A percentile compares a stretch with the other conserved stretches of the same genome.
phyloP scores from a whole-genome alignment of 2,797 vertebrate species.

The Morelia viridis region DNA sequence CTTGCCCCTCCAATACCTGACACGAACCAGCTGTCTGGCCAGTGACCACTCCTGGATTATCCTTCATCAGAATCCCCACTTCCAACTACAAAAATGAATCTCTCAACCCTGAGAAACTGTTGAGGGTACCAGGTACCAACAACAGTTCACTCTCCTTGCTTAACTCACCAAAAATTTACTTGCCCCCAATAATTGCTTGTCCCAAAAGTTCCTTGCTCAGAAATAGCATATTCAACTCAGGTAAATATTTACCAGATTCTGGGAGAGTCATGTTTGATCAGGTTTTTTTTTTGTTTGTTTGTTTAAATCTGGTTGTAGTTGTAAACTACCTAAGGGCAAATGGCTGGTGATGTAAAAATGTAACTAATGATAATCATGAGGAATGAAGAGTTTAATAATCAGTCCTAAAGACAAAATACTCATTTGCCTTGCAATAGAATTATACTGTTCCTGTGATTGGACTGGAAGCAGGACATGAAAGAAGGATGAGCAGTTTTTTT shows the following conservation, averaged over 20 bases:
- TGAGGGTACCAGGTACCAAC: not conserved
- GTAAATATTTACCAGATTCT: not conserved
- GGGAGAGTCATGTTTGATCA: not conserved
- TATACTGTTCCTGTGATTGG: no score
- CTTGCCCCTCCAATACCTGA: not conserved
- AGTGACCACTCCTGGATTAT: not conserved
- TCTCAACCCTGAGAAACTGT: not conserved
- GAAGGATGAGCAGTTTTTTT: no score
- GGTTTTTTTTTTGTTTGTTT: not conserved
- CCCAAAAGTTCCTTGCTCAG: not conserved
- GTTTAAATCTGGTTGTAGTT: not conserved
- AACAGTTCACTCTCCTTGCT: not conserved
- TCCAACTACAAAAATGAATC: not conserved
- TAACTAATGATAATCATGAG: no score
- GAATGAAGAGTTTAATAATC: no score
- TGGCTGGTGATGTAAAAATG: no score
- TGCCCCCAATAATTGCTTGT: not conserved
- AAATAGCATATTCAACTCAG: not conserved
- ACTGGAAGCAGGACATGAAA: conserved; percentile 21
- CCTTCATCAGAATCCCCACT: not conserved
- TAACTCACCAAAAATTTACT: not conserved
- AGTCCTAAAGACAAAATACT: no score
- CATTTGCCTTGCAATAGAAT: no score
- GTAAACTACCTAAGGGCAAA: no score
- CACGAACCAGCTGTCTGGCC: not conserved